These are phyloP conservation scores for Eulithis testata DNA, from an alignment of 2,888 invertebrate species.

Conservation along the genomic window DNA sequence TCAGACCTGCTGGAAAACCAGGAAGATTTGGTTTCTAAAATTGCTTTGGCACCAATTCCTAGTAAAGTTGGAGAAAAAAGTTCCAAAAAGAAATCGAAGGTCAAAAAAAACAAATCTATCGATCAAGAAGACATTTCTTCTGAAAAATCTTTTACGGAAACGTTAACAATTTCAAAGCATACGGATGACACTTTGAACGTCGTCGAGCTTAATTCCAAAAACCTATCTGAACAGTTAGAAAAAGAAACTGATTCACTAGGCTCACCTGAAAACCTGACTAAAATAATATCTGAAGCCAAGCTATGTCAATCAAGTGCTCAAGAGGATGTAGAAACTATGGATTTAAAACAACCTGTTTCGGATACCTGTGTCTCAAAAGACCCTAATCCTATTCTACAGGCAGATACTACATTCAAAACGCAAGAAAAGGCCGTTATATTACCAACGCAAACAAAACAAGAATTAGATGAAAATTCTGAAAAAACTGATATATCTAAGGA, in stretches of 20 bases:
- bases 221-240: not conserved
- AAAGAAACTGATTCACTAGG: slow-evolving; percentile 1
- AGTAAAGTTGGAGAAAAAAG: slow-evolving; percentile 46
- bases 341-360: not conserved
- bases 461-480: not conserved
- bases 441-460: slow-evolving; percentile 3
- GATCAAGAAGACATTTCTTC: slow-evolving; percentile 9
- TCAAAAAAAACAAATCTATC: slow-evolving; percentile 14
- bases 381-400: not conserved
- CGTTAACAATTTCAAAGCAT: not conserved
- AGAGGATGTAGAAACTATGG: not conserved
- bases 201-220: not conserved
- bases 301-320: slow-evolving; percentile 2
- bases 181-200: not conserved
- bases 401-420: not conserved
- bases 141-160: slow-evolving; percentile 15
- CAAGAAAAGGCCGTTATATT: not conserved
- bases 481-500: not conserved
- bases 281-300: slow-evolving; percentile 15
- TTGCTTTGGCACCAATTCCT: slow-evolving; percentile 40
- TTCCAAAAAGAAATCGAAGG: slow-evolving; percentile 13
- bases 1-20: slow-evolving; percentile 32
- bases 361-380: not conserved
- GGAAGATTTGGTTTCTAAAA: slow-evolving; percentile 37
- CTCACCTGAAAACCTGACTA: not conserved